Conservation (phyloP, 2,888 invertebrate genomes). For the Melinaea marsaeus region DNA sequence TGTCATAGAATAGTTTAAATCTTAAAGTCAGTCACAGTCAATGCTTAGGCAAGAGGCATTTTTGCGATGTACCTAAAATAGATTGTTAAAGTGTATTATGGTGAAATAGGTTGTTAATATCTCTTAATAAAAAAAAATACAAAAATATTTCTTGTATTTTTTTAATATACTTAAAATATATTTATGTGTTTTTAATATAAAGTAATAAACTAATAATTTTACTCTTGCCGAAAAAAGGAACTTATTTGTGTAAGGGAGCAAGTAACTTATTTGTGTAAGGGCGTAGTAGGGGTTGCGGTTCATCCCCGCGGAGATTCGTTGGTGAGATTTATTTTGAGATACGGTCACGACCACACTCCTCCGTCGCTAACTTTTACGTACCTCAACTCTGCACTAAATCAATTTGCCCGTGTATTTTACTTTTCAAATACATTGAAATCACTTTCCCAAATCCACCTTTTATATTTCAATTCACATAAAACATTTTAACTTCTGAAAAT, state of each 20-base stretch:
- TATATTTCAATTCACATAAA: not conserved
- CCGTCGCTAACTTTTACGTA: slow-evolving; percentile 41
- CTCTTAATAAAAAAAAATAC: no score
- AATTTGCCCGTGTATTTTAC: not conserved
- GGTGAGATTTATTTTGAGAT: slow-evolving; percentile 76
- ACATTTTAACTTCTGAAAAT: not conserved
- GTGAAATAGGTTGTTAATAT: no score
- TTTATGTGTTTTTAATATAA: no score
- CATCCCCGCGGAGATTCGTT: slow-evolving; percentile 66
- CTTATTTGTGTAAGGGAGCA: no score
- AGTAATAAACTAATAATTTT: no score
- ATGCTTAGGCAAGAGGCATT: no score
- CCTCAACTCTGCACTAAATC: slow-evolving; percentile 1
- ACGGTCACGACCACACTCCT: slow-evolving; percentile 64
- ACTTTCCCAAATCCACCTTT: not conserved
- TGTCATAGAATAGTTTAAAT: no score
- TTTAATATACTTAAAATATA: no score
- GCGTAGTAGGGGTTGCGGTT: slow-evolving; percentile 28
- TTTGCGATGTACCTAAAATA: no score
- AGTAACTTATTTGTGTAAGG: not conserved
- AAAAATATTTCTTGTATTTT: no score
- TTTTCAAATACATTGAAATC: not conserved
- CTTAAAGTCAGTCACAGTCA: no score
- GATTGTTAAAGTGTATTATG: no score
- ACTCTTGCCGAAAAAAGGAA: not conserved